These are phyloP conservation scores for Stegostoma tigrinum DNA, from an alignment of 2,113 vertebrate genomes.

Conservation along the genomic window DNA sequence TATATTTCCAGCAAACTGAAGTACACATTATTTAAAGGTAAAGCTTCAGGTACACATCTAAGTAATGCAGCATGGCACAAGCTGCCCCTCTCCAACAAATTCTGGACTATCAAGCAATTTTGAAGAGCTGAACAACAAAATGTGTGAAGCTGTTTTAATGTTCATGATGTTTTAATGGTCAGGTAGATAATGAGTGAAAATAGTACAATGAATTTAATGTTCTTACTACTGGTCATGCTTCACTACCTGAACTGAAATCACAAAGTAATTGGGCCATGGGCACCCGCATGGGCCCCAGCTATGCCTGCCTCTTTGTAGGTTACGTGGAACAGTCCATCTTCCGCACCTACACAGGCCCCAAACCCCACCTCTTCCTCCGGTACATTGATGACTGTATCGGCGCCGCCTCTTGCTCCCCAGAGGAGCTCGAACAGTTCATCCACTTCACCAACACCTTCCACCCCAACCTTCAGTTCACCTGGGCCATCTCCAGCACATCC, in stretches of 20 bases:
- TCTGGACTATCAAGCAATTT: not conserved
- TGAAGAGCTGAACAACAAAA: not conserved
- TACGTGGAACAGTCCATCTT: too few relatives aligned
- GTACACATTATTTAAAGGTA: not conserved
- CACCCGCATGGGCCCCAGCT: too few relatives aligned
- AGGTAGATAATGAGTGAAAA: not conserved
- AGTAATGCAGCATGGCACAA: not conserved
- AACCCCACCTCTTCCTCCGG: too few relatives aligned
- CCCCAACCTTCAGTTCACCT: too few relatives aligned
- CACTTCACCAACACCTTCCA: too few relatives aligned
- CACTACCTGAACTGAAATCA: not conserved
- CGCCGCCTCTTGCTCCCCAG: too few relatives aligned
- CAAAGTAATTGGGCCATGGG: not conserved
- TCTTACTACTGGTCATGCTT: not conserved
- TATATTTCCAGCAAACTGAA: too few relatives aligned
- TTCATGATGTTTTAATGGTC: not conserved
- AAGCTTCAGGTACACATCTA: not conserved
- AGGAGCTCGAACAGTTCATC: too few relatives aligned
- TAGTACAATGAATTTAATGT: not conserved
- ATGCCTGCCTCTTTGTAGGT: too few relatives aligned
- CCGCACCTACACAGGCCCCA: too few relatives aligned
- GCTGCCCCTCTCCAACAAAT: not conserved
- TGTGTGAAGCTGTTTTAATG: not conserved
- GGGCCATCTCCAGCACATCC: too few relatives aligned
- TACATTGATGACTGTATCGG: too few relatives aligned